phyloP scores from a whole-genome alignment of 2,888 invertebrate genomes.

The Latheticus oryzae region DNA sequence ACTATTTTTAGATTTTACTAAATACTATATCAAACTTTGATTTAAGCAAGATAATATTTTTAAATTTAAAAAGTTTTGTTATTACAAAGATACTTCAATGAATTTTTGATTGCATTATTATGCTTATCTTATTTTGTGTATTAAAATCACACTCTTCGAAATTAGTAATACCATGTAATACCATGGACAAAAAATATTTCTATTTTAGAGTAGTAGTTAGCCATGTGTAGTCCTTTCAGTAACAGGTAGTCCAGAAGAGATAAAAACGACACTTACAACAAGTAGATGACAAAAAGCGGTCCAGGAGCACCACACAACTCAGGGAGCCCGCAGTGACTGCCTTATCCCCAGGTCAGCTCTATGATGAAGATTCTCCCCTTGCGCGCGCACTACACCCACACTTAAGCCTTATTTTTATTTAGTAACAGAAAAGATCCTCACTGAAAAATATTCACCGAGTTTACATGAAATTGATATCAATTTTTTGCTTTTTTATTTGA shows the following conservation, averaged over 20 bases:
- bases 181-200: too few relatives aligned
- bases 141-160: too few relatives aligned
- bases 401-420: slow-evolving; percentile 47
- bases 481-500: not conserved
- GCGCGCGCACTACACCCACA: slow-evolving; percentile 50
- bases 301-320: slow-evolving; percentile 67
- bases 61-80: too few relatives aligned
- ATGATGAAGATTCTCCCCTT: slow-evolving; percentile 23
- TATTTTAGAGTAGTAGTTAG: too few relatives aligned
- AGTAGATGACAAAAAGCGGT: slow-evolving; percentile 61
- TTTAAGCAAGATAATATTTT: too few relatives aligned
- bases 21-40: too few relatives aligned
- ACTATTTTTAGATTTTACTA: too few relatives aligned
- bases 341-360: slow-evolving; percentile 44
- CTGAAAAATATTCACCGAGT: slow-evolving; percentile 10
- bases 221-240: too few relatives aligned
- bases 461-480: slow-evolving; percentile 17
- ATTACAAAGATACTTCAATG: too few relatives aligned
- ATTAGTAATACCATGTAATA: too few relatives aligned
- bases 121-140: too few relatives aligned
- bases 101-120: too few relatives aligned
- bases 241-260: slow-evolving; percentile 12
- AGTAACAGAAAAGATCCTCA: slow-evolving; percentile 36
- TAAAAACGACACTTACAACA: slow-evolving; percentile 56
- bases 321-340: slow-evolving; percentile 66